Evolutionary conservation across 35 echinoderm and acorn worm genomes (phyloP), one percentile per base, ranked within the genome.

Genomic region (Apostichopus parvimensis): DNA sequence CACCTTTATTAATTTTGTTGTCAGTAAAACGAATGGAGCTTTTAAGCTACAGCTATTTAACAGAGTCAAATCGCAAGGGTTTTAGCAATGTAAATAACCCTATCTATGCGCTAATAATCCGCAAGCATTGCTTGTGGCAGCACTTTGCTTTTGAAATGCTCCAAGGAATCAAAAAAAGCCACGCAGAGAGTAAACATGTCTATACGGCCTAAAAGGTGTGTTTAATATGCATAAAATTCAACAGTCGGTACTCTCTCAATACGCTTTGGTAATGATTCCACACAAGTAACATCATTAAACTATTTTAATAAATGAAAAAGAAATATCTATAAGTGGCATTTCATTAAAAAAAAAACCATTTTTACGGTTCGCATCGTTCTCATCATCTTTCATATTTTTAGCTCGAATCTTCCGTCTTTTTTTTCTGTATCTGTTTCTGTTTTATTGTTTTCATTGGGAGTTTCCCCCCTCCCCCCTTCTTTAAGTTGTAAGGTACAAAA

Each of bases 1-100:
- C 54, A 56, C 55, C 81, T 84, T 84, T 84, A 84, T 84, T 84
- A 84, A 84, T 84, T 84, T 84, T 84, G 54, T 21, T 84, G 79
- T 58, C 54, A 84, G 5, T 6, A 84, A 84, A 84, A 9, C 5
- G 55, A 84, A 84, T n/a, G 24, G 81, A 84, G 18, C 81, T 56
- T 84, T 84, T 84, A 22, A 84, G 53, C 52, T 84, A 58, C 6
- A 82, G 79, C 23, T 82, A 56, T 55, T 68, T 84, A 84, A 84
- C 81, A 55, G 20, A 7, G 81, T 56, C 56, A 58, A 84, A 59
- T 84, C 81, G 53, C 58, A 58, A 58, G 81, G 81, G 53, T 84
- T 84, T 84, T 54, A 84, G 81, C 52, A 58, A 84, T 58, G 81
- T 84, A 84, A 84, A 84, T 84, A 84, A 15, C 81, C 58, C 54